Conservation (phyloP, 2,797 vertebrate species). For the Squalus acanthias region DNA sequence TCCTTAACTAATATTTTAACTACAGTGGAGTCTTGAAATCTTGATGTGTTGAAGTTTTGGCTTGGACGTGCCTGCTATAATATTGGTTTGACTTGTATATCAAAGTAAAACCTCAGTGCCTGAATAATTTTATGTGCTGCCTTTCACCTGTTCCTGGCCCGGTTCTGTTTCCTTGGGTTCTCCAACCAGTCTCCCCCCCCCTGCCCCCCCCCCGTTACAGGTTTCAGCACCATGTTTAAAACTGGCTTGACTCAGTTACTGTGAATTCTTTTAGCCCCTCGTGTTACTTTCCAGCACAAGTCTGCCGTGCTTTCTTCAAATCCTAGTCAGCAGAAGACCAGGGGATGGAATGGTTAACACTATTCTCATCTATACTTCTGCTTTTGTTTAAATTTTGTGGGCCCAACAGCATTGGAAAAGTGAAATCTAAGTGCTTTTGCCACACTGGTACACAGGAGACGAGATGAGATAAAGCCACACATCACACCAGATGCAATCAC, state of each 20-base stretch:
- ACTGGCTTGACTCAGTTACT: not conserved
- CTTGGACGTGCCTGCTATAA: not conserved
- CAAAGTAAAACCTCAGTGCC: not conserved
- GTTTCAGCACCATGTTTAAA: not conserved
- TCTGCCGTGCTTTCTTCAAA: conserved; percentile 4
- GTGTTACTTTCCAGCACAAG: not conserved
- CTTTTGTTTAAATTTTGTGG: not conserved
- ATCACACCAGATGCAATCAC: too few relatives aligned
- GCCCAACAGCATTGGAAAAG: too few relatives aligned
- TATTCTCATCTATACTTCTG: not conserved
- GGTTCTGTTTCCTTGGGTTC: not conserved
- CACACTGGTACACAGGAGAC: not conserved
- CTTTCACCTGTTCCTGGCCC: not conserved
- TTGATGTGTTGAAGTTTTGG: not conserved
- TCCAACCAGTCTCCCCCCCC: not conserved
- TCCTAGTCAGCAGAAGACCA: not conserved
- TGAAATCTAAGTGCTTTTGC: not conserved
- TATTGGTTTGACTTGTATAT: not conserved
- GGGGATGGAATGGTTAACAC: not conserved
- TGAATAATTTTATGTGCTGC: not conserved
- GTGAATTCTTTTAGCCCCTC: not conserved
- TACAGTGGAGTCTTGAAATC: too few relatives aligned
- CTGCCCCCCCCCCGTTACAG: not conserved
- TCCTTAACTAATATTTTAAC: too few relatives aligned
- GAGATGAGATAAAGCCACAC: too few relatives aligned